Evolutionary conservation across 1,140 invertebrate species (phyloP).

Genomic region (Drosophila albomicans): DNA sequence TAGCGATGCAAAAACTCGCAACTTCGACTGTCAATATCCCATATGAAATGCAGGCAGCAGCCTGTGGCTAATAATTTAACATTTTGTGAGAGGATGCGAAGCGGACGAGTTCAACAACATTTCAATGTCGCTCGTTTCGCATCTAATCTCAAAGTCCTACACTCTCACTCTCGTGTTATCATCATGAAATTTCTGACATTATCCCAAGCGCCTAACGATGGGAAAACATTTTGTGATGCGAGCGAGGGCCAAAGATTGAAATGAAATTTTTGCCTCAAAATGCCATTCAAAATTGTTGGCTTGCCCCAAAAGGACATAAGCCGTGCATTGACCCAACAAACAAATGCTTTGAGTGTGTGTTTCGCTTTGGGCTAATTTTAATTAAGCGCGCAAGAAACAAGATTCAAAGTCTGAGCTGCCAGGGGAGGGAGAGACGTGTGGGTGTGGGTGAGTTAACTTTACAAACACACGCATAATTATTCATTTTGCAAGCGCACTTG

Average conservation of each 20-base stretch:
- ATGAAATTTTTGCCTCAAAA: constrained; percentile 70
- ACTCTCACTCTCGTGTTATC: constrained; percentile 32
- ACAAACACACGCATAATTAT: constrained; percentile 69
- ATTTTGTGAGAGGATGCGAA: constrained; percentile 43
- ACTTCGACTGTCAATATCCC: constrained; percentile 40
- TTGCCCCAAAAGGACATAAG: constrained; percentile 56
- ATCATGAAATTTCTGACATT: constrained; percentile 30
- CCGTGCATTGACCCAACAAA: constrained; percentile 48
- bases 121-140: constrained; percentile 64
- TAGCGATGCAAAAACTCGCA: constrained; percentile 43
- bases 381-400: constrained; percentile 56
- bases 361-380: constrained; percentile 68
- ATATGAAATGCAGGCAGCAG: constrained; percentile 47
- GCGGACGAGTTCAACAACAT: constrained; percentile 70
- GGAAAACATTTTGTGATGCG: constrained; percentile 56
- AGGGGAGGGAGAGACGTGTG: background rate
- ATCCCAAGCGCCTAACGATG: constrained; percentile 70
- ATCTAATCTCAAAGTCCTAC: constrained; percentile 24
- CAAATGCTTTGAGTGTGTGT: constrained; percentile 23
- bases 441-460: background rate
- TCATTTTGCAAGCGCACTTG: constrained; percentile 69
- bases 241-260: constrained; percentile 56
- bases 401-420: constrained; percentile 19
- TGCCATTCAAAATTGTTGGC: constrained; percentile 57
- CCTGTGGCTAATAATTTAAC: constrained; percentile 36